Evolutionary conservation across 2,888 invertebrate species (phyloP).

Genomic region (Zhuqinia jingwanae): DNA sequence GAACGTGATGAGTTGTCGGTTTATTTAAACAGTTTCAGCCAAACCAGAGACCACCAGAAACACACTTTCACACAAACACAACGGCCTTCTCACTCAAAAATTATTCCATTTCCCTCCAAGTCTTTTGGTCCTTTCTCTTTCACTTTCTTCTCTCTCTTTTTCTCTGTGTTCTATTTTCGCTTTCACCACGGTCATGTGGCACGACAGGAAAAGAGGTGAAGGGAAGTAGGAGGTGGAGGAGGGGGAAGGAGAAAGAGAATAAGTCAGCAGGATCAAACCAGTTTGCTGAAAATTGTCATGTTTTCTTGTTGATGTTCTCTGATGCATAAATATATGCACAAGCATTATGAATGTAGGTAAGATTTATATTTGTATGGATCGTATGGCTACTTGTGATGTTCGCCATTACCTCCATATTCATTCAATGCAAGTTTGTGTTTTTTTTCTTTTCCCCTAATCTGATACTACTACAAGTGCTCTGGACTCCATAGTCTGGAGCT

Average conservation of each 20-base stretch:
- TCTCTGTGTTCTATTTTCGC: no score
- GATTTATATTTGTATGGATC: neutral
- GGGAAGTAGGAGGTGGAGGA: no score
- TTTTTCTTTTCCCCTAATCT: neutral
- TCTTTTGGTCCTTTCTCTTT: neutral
- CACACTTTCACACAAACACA: neutral
- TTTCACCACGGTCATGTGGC: neutral
- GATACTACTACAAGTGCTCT: neutral
- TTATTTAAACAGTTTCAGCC: constrained; percentile 52
- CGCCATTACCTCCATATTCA: neutral
- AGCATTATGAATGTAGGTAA: neutral
- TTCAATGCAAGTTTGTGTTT: neutral
- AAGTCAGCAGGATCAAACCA: neutral
- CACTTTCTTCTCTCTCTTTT: no score
- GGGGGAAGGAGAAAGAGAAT: neutral
- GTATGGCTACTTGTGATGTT: neutral
- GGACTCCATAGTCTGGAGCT: no score
- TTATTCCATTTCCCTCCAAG: neutral
- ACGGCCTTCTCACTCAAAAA: constrained; percentile 1
- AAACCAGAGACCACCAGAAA: neutral
- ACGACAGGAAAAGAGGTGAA: constrained; percentile 1
- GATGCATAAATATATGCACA: neutral
- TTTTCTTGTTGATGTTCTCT: neutral
- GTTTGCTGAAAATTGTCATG: neutral
- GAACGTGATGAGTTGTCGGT: constrained; percentile 63